phyloP scores from a whole-genome alignment of 1,140 invertebrate species.

The Adelges cooleyi region DNA sequence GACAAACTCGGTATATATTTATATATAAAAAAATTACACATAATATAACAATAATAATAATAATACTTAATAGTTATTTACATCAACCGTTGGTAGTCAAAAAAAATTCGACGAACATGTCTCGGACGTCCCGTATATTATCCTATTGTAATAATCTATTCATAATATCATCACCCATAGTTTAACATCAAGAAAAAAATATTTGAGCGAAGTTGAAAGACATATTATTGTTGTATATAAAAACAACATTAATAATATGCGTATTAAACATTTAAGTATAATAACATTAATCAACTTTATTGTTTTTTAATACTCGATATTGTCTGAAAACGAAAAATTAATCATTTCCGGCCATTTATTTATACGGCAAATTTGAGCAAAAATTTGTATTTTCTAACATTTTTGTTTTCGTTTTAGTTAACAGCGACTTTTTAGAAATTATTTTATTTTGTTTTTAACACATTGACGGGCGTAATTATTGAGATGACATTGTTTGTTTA shows the following conservation, averaged over 20 bases:
- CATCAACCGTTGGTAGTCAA: slow-evolving; percentile 19
- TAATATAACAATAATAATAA: too few species aligned
- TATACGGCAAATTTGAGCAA: slow-evolving; percentile 11
- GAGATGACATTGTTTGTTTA: too few species aligned
- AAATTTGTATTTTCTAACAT: too few species aligned
- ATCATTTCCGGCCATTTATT: background rate
- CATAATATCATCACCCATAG: too few species aligned
- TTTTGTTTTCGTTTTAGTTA: background rate
- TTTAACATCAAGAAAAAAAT: background rate
- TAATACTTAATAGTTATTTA: slow-evolving; percentile 19
- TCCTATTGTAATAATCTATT: too few species aligned
- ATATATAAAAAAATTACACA: too few species aligned
- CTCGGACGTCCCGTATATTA: slow-evolving; percentile 7
- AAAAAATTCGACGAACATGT: slow-evolving; percentile 10
- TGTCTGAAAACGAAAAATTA: background rate
- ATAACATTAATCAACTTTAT: too few species aligned
- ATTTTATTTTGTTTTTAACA: background rate
- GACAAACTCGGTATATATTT: too few species aligned
- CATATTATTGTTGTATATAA: background rate
- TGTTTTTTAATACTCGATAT: slow-evolving; percentile 13
- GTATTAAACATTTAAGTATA: background rate
- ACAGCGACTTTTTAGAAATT: too few species aligned
- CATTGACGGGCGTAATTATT: too few species aligned
- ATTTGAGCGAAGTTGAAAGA: slow-evolving; percentile 25
- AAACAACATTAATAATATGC: background rate